phyloP scores from a whole-genome alignment of 2,797 vertebrate genomes.

The Dryobates pubescens region DNA sequence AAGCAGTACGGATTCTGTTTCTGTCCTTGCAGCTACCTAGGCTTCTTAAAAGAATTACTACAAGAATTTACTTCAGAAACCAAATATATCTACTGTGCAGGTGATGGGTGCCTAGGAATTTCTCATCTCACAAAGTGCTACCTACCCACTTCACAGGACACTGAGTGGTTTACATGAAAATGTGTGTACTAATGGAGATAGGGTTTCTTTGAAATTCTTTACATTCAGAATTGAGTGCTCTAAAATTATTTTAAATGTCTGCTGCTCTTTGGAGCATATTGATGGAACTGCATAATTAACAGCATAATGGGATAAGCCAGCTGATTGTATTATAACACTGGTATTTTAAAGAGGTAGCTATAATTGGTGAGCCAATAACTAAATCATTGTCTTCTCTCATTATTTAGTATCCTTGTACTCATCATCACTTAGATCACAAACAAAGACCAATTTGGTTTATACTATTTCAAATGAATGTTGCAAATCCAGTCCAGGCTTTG shows the following conservation, averaged over 20 bases:
- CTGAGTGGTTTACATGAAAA: neutral
- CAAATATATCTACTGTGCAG: neutral
- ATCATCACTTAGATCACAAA: neutral
- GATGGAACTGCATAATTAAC: neutral
- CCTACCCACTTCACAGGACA: neutral
- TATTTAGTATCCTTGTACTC: neutral
- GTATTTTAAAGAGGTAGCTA: neutral
- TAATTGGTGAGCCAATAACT: neutral
- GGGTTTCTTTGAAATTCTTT: neutral
- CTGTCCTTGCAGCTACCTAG: neutral
- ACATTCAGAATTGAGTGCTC: neutral
- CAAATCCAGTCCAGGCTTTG: neutral
- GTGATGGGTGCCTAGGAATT: neutral
- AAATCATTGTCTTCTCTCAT: neutral
- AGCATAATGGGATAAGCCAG: neutral
- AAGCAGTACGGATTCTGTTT: neutral
- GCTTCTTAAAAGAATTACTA: neutral
- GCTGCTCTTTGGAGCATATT: neutral
- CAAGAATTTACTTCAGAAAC: neutral
- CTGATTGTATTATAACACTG: neutral
- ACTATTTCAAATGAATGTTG: neutral
- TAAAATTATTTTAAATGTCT: neutral
- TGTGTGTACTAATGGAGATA: neutral
- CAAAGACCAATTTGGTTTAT: neutral
- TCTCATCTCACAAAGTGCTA: neutral